phyloP scores from a whole-genome alignment of 2,113 vertebrate genomes.

The Glaucidium brasilianum region DNA sequence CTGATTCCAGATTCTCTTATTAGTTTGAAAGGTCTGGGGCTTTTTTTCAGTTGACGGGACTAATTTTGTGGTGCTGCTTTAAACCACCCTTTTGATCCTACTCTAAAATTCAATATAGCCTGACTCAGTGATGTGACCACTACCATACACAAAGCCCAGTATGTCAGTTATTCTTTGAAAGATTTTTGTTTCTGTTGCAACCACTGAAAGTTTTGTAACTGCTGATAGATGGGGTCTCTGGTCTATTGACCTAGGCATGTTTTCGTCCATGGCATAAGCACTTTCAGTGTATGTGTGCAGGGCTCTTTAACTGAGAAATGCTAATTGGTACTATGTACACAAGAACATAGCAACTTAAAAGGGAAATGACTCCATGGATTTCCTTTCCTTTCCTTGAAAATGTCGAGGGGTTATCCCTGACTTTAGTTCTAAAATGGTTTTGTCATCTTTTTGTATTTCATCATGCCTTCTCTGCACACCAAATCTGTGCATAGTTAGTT shows the following conservation, averaged over 20 bases:
- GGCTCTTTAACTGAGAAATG: not conserved
- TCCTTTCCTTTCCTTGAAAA: not conserved
- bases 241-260: not conserved
- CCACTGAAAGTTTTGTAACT: not conserved
- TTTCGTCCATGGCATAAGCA: not conserved
- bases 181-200: not conserved
- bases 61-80: not conserved
- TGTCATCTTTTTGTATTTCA: not conserved
- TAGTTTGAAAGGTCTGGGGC: not conserved
- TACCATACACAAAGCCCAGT: not conserved
- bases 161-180: not conserved
- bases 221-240: not conserved
- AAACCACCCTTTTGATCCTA: not conserved
- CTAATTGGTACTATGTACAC: accelerated
- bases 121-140: not conserved
- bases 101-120: not conserved
- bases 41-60: not conserved
- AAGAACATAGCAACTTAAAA: not conserved
- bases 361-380: not conserved
- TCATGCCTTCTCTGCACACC: not conserved
- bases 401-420: not conserved
- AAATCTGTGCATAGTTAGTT: not conserved
- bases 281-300: accelerated
- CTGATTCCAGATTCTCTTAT: not conserved
- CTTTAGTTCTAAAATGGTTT: not conserved